phyloP scores from a whole-genome alignment of 2,113 vertebrate genomes.

The Cyanoliseus patagonus region DNA sequence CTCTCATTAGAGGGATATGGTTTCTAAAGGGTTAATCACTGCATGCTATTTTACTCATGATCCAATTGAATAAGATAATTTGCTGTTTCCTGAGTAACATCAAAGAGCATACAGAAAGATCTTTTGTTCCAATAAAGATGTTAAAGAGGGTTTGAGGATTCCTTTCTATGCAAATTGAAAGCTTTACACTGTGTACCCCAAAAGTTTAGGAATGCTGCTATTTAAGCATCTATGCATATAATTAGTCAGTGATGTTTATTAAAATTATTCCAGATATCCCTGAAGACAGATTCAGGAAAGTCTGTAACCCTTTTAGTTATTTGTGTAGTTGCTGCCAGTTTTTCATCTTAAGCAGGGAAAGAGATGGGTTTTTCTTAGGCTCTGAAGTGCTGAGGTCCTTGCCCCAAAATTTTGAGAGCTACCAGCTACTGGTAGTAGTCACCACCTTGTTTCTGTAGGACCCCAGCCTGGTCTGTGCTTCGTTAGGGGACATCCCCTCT shows the following conservation, averaged over 20 bases:
- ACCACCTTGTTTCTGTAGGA: background rate
- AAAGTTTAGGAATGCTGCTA: background rate
- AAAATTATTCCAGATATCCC: background rate
- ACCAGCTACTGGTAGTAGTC: background rate
- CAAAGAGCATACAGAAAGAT: constrained; percentile 18
- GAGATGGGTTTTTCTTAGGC: background rate
- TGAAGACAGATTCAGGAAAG: background rate
- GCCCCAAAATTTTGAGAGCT: background rate
- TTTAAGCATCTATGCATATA: background rate
- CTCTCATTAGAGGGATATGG: background rate
- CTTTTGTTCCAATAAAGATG: constrained; percentile 32
- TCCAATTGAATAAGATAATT: constrained; percentile 26
- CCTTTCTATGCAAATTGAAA: constrained; percentile 6
- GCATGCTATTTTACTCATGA: background rate
- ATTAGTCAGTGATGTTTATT: background rate
- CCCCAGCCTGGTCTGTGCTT: background rate
- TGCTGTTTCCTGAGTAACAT: constrained; percentile 45
- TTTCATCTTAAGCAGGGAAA: background rate
- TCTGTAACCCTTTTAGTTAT: background rate
- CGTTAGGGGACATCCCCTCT: background rate
- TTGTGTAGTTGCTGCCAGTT: background rate
- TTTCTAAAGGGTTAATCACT: constrained; percentile 10
- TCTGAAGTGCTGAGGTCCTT: background rate
- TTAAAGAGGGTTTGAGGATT: constrained; percentile 12
- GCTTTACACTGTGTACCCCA: background rate